These are phyloP conservation scores for Eciton burchellii DNA, from an alignment of 1,140 invertebrate genomes.

Conservation along the genomic window DNA sequence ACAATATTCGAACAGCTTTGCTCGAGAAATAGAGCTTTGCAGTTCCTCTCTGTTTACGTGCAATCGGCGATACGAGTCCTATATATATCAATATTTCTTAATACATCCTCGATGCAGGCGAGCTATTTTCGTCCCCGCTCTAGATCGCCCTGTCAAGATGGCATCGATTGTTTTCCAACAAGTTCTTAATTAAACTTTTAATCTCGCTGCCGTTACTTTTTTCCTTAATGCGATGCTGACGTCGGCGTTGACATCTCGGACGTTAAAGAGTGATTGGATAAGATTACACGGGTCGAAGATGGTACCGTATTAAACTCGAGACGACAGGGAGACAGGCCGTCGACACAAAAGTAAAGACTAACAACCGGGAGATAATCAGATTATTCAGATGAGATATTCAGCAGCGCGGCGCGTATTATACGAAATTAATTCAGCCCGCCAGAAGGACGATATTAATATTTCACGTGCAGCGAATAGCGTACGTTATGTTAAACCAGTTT, in stretches of 20 bases:
- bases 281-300: conserved; percentile 2
- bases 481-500: conserved; percentile 42
- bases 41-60: not conserved
- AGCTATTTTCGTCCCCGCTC: no score
- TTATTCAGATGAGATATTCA: conserved; percentile 56
- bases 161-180: not conserved
- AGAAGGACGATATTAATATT: conserved; percentile 55
- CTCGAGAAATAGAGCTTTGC: no score
- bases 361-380: conserved; percentile 30
- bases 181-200: not conserved
- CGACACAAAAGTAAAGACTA: conserved; percentile 22
- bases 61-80: not conserved
- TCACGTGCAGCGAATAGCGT: conserved; percentile 27
- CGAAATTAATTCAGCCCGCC: conserved; percentile 37
- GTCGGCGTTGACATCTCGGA: not conserved
- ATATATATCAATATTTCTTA: not conserved
- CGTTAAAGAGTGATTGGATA: not conserved
- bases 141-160: no score
- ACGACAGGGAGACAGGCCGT: conserved; percentile 11
- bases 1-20: conserved; percentile 12
- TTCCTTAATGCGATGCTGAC: not conserved
- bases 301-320: not conserved
- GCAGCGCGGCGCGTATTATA: conserved; percentile 33
- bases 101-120: not conserved
- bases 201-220: not conserved